These are phyloP conservation scores for Heloderma charlesbogerti DNA, from an alignment of 2,113 vertebrate species.

Conservation along the genomic window DNA sequence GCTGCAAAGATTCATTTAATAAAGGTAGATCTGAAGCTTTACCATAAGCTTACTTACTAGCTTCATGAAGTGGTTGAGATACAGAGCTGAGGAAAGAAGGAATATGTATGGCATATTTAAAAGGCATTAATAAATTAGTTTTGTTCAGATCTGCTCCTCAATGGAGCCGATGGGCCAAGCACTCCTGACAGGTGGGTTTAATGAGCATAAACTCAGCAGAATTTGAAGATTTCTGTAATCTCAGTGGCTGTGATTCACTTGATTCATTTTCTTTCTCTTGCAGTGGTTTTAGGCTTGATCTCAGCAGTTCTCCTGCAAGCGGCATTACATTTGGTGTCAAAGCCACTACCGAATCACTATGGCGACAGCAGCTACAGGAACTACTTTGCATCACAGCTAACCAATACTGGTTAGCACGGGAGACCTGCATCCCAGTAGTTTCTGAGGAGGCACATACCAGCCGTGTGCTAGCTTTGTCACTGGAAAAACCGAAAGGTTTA, in stretches of 20 bases:
- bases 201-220: slow-evolving; percentile 9
- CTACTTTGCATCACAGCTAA: not conserved
- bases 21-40: slow-evolving; percentile 69
- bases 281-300: rapidly evolving
- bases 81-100: not conserved
- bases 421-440: rapidly evolving
- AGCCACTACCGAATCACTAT: slow-evolving; percentile 62
- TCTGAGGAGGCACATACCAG: not conserved
- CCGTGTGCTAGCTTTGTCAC: rapidly evolving
- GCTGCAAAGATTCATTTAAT: slow-evolving; percentile 72
- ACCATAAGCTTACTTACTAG: slow-evolving; percentile 5
- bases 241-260: rapidly evolving
- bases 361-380: rapidly evolving
- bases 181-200: slow-evolving; percentile 46
- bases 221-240: slow-evolving; percentile 37
- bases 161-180: slow-evolving; percentile 43
- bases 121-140: slow-evolving; percentile 2
- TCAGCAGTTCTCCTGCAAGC: not conserved
- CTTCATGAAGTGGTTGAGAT: not conserved
- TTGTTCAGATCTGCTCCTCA: slow-evolving; percentile 41
- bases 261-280: not conserved
- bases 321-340: slow-evolving; percentile 20
- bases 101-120: not conserved
- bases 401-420: not conserved
- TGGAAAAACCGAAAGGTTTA: not conserved